Evolutionary conservation across 2,113 vertebrate species (phyloP).

Genomic region (Prietella phreatophila): DNA sequence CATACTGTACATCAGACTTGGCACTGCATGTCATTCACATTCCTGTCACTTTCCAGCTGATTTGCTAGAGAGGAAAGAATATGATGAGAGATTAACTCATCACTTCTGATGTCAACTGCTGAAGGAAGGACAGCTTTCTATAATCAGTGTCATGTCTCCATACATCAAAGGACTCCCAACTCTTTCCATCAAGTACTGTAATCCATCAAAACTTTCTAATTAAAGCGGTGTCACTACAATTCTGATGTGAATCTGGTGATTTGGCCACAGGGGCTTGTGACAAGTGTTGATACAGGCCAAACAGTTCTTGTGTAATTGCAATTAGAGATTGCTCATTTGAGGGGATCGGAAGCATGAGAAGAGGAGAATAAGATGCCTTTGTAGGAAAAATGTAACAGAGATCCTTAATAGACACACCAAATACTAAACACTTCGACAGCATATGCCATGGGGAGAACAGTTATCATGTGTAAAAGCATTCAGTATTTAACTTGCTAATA

Average conservation of each 20-base stretch:
- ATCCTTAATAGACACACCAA: slow-evolving; percentile 8
- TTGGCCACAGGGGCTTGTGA: slow-evolving; percentile 64
- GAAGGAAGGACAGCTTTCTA: slow-evolving; percentile 46
- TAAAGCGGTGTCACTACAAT: slow-evolving; percentile 66
- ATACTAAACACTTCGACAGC: background rate
- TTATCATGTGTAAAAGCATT: background rate
- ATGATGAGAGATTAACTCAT: slow-evolving; percentile 51
- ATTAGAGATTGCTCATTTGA: slow-evolving; percentile 52
- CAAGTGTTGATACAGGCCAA: slow-evolving; percentile 62
- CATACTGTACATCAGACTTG: background rate
- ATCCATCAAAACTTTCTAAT: slow-evolving; percentile 62
- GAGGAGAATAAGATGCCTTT: slow-evolving; percentile 16
- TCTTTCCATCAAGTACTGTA: slow-evolving; percentile 57
- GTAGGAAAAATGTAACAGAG: slow-evolving; percentile 7
- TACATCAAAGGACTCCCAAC: slow-evolving; percentile 61
- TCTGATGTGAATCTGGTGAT: slow-evolving; percentile 60
- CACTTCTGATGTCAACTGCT: slow-evolving; percentile 37
- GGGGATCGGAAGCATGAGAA: slow-evolving; percentile 22
- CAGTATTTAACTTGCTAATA: background rate
- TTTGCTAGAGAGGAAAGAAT: slow-evolving; percentile 33
- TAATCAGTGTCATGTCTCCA: slow-evolving; percentile 50
- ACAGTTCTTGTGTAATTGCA: slow-evolving; percentile 60
- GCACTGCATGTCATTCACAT: slow-evolving; percentile 36
- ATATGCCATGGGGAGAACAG: background rate
- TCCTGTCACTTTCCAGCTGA: slow-evolving; percentile 36